Evolutionary conservation across 2,797 vertebrate genomes (phyloP), one percentile per base, ranked within the genome.

Genomic region (Dryobates pubescens): DNA sequence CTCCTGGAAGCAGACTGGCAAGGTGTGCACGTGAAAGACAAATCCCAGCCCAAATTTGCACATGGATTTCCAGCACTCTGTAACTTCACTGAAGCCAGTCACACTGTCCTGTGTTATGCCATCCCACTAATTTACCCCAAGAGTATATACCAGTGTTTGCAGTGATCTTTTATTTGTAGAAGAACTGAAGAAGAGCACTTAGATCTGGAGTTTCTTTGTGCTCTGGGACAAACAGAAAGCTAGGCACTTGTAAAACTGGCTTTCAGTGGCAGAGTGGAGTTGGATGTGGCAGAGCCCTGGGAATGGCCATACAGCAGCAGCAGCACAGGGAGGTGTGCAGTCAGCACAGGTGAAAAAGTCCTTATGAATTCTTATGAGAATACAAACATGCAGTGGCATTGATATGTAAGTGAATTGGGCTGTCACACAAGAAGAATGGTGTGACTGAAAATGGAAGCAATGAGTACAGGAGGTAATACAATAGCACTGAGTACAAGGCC

Each of bases 261-360:
- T 80, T 79, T 51, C 3, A 1, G 6, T 1, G 4, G 49, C 0
- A 1, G 36, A 6, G 32, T 2, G 29, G 53, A 20, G 69, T 26
- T 7, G 32, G 1, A 1, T 13, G 12, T 0, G 16, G 30, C 59
- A 59, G 49, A 49, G 56, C 45, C 64, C 34, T 32, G 56, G 22
- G 27, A 17, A 26, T 5, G 6, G 10, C 65, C 3, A 4, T 7
- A 30, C 7, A 49, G 41, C 2, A 0, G 16, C 9, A 8, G 63
- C 1, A 36, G 62, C 29, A n/a, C 41, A 10, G 22, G 58, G 6
- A 27, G n/a, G 24, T 5, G 3, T 2, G 1, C 17, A 17, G 49
- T 13, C 38, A 62, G 30, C 8, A 41, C 26, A 11, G 41, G 34
- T 8, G 57, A 29, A 17, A 38, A n/a, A 32, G 27, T 30, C 38